Base-by-base conservation (phyloP, 1,140 invertebrate genomes). In the Gonioctena quinquepunctata region DNA sequence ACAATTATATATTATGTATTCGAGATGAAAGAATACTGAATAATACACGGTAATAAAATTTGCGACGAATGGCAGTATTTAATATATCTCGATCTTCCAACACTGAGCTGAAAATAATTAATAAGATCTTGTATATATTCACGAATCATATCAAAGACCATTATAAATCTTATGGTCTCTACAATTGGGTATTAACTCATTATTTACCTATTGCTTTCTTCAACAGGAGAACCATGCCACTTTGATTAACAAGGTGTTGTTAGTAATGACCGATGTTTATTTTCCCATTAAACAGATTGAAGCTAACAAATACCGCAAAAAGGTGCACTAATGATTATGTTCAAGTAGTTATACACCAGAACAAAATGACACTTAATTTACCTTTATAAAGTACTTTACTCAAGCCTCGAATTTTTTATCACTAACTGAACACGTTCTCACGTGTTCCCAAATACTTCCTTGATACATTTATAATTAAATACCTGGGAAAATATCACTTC, bases 291-390 rank as follows among this genome's bases (percentile, higher is more conserved):
- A 52, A 66, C 27, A 61, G 59, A 61, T 61, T 66, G 63, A 54
- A 26, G 26, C 48, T 49, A 61, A 61, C 27, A 52, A 66, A 54
- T 42, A 54, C 49, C 50, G 42, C 42, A 63, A 63, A 63, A 63
- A 63, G 11, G 19, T n/a, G 18, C 13, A 52, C 52, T 67, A 50
- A 67, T 67, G 28, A 59, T 42, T 48, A 26, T 67, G 26, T 59
- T 67, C 59, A 67, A 33, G 27, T 67, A 42, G 54, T 67, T 67
- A 67, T 54, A 54, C 54, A 59, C 28, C 28, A 57, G 11, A 22
- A 33, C 66, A 67, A 67, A 66, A 67, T 67, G 66, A 67, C 66
- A 67, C 33, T 59, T 60, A 67, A 67, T 67, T 42, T 59, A 16
- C 16, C 28, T 59, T 56, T 60, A 64, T 57, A 22, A 67, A 67